Evolutionary conservation across 2,797 vertebrate species (phyloP).

Genomic region (Falco berigora): DNA sequence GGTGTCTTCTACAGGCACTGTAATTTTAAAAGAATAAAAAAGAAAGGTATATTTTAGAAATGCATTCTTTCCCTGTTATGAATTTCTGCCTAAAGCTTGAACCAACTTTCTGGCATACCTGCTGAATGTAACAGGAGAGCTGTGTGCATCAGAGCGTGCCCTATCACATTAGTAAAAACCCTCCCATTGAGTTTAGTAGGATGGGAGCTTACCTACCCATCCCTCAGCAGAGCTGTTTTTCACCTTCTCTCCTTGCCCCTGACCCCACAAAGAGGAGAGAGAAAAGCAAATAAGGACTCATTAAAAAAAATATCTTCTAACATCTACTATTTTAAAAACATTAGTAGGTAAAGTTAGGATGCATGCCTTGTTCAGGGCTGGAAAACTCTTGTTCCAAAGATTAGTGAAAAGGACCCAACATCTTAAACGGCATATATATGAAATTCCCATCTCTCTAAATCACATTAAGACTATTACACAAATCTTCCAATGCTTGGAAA

Average conservation of each 20-base stretch:
- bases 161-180: background rate
- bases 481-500: background rate
- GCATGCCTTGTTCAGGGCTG: background rate
- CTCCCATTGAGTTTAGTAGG: background rate
- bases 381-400: background rate
- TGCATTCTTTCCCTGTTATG: background rate
- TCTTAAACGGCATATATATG: background rate
- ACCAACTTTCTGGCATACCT: background rate
- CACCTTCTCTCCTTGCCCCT: background rate
- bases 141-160: background rate
- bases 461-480: background rate
- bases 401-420: background rate
- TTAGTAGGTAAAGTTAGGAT: background rate
- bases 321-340: background rate
- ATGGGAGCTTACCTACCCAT: background rate
- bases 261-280: background rate
- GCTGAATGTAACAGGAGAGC: background rate
- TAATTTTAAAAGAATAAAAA: background rate
- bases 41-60: background rate
- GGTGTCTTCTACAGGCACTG: background rate
- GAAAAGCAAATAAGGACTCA: background rate
- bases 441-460: background rate
- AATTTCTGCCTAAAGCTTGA: constrained; percentile 9
- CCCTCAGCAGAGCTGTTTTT: background rate
- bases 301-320: background rate